Base-by-base conservation (phyloP, 2,797 vertebrate species). In the Clarias platycephalus region DNA sequence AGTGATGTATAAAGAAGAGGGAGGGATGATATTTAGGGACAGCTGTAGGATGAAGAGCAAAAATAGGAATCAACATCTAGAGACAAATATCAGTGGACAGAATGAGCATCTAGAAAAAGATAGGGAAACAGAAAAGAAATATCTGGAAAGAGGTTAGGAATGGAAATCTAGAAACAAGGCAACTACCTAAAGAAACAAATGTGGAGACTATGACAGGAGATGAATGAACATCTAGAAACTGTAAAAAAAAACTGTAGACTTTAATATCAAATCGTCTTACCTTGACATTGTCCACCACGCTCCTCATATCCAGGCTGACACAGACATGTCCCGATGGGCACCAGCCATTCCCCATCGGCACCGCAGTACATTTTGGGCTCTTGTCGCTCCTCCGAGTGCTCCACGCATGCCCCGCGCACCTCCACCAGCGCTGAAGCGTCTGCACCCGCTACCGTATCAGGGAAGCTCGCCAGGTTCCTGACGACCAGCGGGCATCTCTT, bases 331-430 rank as follows among this genome's bases (percentile, higher is more conserved):
- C 98, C 98, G 91, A 99, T 99, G 89, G 98, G 98, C 86, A 99
- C 98, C 94, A 99, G 92, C 98, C 98, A 99, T 88, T 99, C 98
- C 0, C 98, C 98, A 82, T 99, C 98, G 81, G 98, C 97, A 83
- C 98, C 97, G 0, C 98, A 99, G 94, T 99, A 99, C 98, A 99
- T 99, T 94, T 98, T 98, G 88, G 98, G 98, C 92, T 97, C 96
- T 91, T 99, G 98, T 90, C 97, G 98, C 90, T 99, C 98, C 90
- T 98, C 97, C 0, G 98, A 98, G 92, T 98, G 97, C 94, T 98
- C 96, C 94, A 99, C 97, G 68, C 98, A 99, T 7, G 98, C 98
- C 88, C 98, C 98, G 0, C 97, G 96, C 87, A 99, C 96, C 90
- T 99, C 98, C 93, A 99, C 98, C 87, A 99, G 94, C 0, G 98